These are phyloP conservation scores for Anguilla rostrata DNA, from an alignment of 2,113 vertebrate species.

Conservation along the genomic window DNA sequence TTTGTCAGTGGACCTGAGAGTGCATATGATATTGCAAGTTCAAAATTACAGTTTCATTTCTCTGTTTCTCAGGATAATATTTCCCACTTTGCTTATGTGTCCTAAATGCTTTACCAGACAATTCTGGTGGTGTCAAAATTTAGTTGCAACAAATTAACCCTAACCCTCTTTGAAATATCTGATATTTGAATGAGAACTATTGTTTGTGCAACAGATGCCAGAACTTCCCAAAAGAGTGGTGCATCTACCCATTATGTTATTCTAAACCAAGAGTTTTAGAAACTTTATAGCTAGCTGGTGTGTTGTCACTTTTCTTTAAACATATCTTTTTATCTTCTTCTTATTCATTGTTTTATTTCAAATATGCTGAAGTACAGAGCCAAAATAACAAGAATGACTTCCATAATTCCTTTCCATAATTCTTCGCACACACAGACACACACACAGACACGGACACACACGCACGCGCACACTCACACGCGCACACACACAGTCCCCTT, in stretches of 20 bases:
- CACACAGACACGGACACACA: not conserved
- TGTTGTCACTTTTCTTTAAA: no score
- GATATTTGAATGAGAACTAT: not conserved
- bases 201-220: not conserved
- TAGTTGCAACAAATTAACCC: not conserved
- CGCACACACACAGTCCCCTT: slow-evolving; percentile 18
- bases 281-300: no score
- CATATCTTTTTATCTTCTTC: no score
- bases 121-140: not conserved
- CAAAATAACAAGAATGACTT: no score
- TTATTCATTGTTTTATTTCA: no score
- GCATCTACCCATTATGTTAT: no score
- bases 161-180: not conserved
- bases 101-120: not conserved
- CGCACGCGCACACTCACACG: slow-evolving; percentile 18
- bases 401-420: not conserved
- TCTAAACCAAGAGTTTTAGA: no score
- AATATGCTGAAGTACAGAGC: no score
- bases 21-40: not conserved
- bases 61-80: not conserved
- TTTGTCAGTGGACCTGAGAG: not conserved
- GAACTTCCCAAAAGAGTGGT: no score
- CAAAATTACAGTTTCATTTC: not conserved
- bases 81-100: not conserved
- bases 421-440: not conserved